Conservation (phyloP, 37 sponge, comb jelly and placozoan species). For the Tethya wilhelma region DNA sequence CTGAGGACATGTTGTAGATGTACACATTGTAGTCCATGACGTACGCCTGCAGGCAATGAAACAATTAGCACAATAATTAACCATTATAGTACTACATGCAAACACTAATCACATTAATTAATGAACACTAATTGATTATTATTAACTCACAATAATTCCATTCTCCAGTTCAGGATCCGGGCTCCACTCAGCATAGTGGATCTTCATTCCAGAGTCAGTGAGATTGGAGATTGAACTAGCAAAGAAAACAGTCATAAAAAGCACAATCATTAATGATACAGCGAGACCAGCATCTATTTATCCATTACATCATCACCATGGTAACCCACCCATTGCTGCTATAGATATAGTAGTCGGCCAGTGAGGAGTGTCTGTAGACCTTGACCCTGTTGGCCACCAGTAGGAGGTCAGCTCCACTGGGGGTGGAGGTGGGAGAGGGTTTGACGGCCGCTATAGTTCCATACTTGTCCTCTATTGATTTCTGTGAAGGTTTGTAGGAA, state of each 20-base stretch:
- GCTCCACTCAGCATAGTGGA: slow-evolving; percentile 65
- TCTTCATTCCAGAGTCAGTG: background rate
- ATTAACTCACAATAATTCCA: slow-evolving; percentile 23
- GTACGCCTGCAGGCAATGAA: slow-evolving; percentile 14
- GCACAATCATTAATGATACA: too few species aligned
- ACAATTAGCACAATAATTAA: background rate
- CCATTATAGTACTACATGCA: background rate
- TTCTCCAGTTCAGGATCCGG: too few species aligned
- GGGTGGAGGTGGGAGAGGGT: slow-evolving; percentile 7
- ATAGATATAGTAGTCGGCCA: slow-evolving; percentile 64
- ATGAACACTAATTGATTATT: background rate
- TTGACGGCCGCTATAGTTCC: slow-evolving; percentile 12
- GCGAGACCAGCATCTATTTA: too few species aligned
- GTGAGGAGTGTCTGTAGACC: slow-evolving; percentile 69
- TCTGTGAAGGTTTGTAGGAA: background rate
- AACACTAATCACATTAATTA: too few species aligned
- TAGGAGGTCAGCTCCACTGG: background rate
- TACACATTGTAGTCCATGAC: slow-evolving; percentile 47
- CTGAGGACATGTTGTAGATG: background rate
- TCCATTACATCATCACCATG: background rate
- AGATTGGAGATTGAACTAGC: too few species aligned
- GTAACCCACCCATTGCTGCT: background rate
- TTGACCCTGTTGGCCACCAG: slow-evolving; percentile 4
- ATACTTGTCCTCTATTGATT: background rate
- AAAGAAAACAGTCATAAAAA: too few species aligned